Evolutionary conservation across 1,140 invertebrate genomes (phyloP).

Genomic region (Tetraneura akinire): DNA sequence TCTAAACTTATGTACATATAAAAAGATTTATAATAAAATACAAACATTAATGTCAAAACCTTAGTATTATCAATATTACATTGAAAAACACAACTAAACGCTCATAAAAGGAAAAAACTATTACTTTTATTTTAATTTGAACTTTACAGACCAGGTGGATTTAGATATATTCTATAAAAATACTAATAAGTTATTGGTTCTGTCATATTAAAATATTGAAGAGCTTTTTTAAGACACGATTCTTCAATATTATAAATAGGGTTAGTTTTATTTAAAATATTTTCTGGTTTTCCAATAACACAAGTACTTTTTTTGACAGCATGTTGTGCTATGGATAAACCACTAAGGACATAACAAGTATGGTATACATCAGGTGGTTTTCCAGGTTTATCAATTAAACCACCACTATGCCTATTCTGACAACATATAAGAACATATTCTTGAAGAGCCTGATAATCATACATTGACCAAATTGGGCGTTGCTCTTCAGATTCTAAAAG

Average conservation of each 20-base stretch:
- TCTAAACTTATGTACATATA: too few relatives aligned
- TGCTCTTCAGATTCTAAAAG: slow-evolving; percentile 62
- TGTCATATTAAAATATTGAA: slow-evolving; percentile 33
- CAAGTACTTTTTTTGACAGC: not conserved
- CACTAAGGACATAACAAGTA: slow-evolving; percentile 93
- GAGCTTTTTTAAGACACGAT: slow-evolving; percentile 27
- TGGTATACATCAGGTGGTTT: slow-evolving; percentile 92
- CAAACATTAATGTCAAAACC: too few relatives aligned
- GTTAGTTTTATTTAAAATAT: slow-evolving; percentile 38
- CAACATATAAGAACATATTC: slow-evolving; percentile 94
- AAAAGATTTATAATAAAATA: too few relatives aligned
- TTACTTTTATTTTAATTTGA: slow-evolving; percentile 39
- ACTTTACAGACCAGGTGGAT: slow-evolving; percentile 7
- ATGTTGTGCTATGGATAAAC: slow-evolving; percentile 92
- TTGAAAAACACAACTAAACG: too few relatives aligned
- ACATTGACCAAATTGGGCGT: slow-evolving; percentile 60
- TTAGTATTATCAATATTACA: too few relatives aligned
- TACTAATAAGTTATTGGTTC: not conserved
- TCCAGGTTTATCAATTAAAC: slow-evolving; percentile 93
- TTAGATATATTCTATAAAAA: not conserved
- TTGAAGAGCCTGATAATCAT: slow-evolving; percentile 84
- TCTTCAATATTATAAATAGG: slow-evolving; percentile 40
- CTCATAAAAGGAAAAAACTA: too few relatives aligned
- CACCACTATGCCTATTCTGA: slow-evolving; percentile 79
- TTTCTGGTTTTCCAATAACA: slow-evolving; percentile 32